These are phyloP conservation scores for Stictonetta naevosa DNA, from an alignment of 2,113 vertebrate species.

Conservation along the genomic window DNA sequence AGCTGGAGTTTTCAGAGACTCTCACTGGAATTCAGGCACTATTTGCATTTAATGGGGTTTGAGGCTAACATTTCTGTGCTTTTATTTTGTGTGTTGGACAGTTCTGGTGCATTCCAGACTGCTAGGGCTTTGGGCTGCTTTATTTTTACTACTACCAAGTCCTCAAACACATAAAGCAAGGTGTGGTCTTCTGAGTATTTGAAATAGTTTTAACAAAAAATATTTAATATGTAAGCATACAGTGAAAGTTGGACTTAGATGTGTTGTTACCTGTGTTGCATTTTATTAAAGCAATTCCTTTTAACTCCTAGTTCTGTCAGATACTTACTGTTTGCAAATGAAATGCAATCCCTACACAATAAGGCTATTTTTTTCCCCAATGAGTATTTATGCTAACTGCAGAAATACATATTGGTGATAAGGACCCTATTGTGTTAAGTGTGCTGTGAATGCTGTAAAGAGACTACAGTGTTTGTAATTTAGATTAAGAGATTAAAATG, in stretches of 20 bases:
- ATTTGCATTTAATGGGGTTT: neutral
- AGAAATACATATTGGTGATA: neutral
- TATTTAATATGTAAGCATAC: neutral
- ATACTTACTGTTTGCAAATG: neutral
- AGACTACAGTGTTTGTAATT: neutral
- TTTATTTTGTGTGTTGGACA: neutral
- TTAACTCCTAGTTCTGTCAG: neutral
- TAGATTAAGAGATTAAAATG: neutral
- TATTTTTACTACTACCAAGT: neutral
- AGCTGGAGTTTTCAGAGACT: neutral
- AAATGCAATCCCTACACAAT: neutral
- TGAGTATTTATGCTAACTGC: neutral
- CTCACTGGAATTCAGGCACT: neutral
- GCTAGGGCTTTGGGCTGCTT: neutral
- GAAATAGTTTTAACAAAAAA: neutral
- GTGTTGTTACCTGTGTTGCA: neutral
- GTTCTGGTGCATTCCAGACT: neutral
- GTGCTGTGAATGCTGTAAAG: neutral
- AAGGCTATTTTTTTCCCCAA: neutral
- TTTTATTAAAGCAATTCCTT: neutral
- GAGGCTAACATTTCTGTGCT: neutral
- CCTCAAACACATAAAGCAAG: neutral
- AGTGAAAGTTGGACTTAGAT: neutral
- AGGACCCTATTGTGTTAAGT: neutral
- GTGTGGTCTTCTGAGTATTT: neutral